Evolutionary conservation across 2,797 vertebrate species (phyloP), one percentile per base, ranked within the genome.

Genomic region (Chelmon rostratus): DNA sequence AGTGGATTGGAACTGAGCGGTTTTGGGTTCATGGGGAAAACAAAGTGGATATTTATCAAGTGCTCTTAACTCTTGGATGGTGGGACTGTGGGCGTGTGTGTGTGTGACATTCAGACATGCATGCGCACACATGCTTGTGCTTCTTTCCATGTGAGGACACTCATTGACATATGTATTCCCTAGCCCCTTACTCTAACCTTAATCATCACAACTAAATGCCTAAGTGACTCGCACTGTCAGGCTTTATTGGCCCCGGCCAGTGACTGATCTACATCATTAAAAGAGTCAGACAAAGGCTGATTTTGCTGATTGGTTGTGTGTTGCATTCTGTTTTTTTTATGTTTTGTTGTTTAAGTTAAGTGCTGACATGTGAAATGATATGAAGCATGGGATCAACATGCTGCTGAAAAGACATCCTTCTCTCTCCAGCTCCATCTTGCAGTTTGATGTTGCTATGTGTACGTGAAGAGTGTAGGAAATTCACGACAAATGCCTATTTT

Each of bases 331-430:
- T n/a, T 31, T 53, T 21, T 19, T 49, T n/a, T 21, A n/a, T 16
- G 21, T 21, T 49, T 33, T 21, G 21, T 8, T 40, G 42, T 6
- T 65, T 31, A 52, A 58, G 50, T 46, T 28, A 8, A 61, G 19
- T 58, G 37, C 37, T 38, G 37, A 52, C n/a, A n/a, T 64, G n/a
- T 40, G 63, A 75, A 58, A n/a, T 73, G 21, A 68, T 53, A 40
- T 19, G 58, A 35, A 59, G 25, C 23, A 28, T n/a, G 13, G 38
- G 1, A 67, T 54, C 35, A 73, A 0, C 5, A 6, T 50, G 8
- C 11, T 44, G 33, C 56, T 63, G 11, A 47, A 65, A 62, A 38
- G 6, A 49, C 10, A 52, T 70, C 42, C 7, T 57, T 49, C 62
- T 28, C 19, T 38, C 11, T 35, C 54, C 16, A 7, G 1, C 44